Evolutionary conservation across 64 coral and sea anemone genomes (phyloP), one percentile per base, ranked within the genome.

Genomic region (Pocillopora verrucosa): DNA sequence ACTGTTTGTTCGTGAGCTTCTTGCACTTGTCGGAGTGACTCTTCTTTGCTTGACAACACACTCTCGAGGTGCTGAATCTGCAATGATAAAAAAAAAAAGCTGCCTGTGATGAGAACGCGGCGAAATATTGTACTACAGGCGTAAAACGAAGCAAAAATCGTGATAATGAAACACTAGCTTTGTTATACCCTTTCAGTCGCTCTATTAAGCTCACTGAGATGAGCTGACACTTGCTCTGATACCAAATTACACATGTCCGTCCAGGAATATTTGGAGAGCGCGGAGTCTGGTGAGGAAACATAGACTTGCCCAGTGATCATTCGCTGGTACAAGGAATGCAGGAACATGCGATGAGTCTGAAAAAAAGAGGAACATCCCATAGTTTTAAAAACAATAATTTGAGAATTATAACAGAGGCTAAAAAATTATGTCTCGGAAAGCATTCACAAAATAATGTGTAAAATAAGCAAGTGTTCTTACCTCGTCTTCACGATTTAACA

Each of bases 251-350:
- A 95, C 97, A 99, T 95, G 38, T 99, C 97, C 16, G 91, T 88
- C 97, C 93, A 99, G 30, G 97, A 91, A 60, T 89, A 99, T 56
- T 86, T 95, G 59, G 73, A 76, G 63, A 93, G 83, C 35, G 83
- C 82, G 34, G 91, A 90, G 69, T 93, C 90, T 61, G 86, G 87
- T 57, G 89, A 94, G 61, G 30, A 93, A 88, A 85, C 75, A 68
- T 95, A 99, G 34, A 95, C 91, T 36, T 99, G 94, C 60, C 97
- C 97, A 5, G 97, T 95, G 41, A 99, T 84, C 83, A 99, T 93
- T 37, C 97, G 94, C 75, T 99, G 97, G 45, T 99, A 99, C 19
- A 99, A 67, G 19, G 97, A 92, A 73, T 99, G 97, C 60, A 99
- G 91, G 69, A 95, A 99, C 65, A 86, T 91, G 41, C 91, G 79